Evolutionary conservation across 2,888 invertebrate genomes (phyloP), one percentile per base, ranked within the genome.

Genomic region (Campoletis raptor): DNA sequence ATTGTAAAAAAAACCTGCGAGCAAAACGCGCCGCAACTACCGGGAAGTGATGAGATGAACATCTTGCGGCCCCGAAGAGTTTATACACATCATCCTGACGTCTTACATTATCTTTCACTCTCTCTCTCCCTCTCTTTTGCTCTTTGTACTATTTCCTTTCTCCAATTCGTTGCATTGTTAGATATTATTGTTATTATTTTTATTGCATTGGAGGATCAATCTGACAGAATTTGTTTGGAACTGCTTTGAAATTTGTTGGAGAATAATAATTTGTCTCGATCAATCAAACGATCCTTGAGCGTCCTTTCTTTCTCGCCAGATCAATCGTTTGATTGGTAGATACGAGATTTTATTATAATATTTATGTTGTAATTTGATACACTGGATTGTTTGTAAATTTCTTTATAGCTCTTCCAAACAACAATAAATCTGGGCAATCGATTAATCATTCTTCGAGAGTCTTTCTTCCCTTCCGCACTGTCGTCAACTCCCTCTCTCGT

Each of bases 11-110:
- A 81, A 57, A 61, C 61, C 37, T 36, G 57, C 66, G 30, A 67
- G 70, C 57, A 42, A 72, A 81, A 79, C 70, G 84, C 67, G 70
- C 18, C 54, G 37, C 69, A 66, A 64, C 84, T 67, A 88, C 85
- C 86, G 78, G 87, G 87, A 88, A 87, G 85, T 86, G 80, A 30
- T 78, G 74, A 81, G 78, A 85, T 77, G 78, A 70, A 77, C 79
- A 73, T 64, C 82, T 72, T 30, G 72, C 9, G 61, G 61, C 48
- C 18, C 8, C 48, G 45, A 66, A 64, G 72, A 73, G 52, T 66
- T 40, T 57, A 54, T 15, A 70, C 78, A 54, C 64, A 83, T 80
- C 70, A 83, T 86, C 83, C 77, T 45, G 76, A 30, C 57, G 10
- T 57, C 5, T 52, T 48, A 12, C 15, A 15, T 61, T 76, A 42